Base-by-base conservation (phyloP, 2,888 invertebrate genomes). In the Napeogenes inachia region DNA sequence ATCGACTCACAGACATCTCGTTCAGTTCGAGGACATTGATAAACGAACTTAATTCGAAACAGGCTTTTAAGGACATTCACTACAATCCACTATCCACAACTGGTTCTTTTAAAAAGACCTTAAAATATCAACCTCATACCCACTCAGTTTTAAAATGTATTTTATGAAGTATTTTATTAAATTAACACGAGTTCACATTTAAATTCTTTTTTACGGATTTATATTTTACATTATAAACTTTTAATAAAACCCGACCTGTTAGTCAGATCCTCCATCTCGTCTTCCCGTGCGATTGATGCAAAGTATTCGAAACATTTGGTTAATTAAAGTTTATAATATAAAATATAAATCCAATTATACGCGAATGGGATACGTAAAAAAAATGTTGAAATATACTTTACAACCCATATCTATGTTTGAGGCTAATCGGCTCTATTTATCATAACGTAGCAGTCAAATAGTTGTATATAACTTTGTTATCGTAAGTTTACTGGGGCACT, bases 401-500 rank as follows among this genome's bases (percentile, higher is more conserved):
- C 12, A 8, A 45, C n/a, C 59, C 8, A 10, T 42, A 42, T 10
- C 8, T 42, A 3, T 42, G 8, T 42, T 42, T 42, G 5, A 3
- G 3, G 38, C 2, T 12, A 42, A 42, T 42, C 42, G 2, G 10
- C 12, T 2, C 42, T 12, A 42, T 42, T 42, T 12, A 42, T 42
- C 42, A 10, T 42, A 8, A 42, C 10, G 10, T 10, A 42, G 3
- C 10, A 10, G 8, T 42, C 3, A 10, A 10, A 69, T 74, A 65
- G 68, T 61, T 69, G 64, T 73, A 71, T 71, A 67, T 70, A 67
- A 67, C 67, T 69, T 75, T 77, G 78, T 79, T 78, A 69, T 69
- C 68, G 69, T 42, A 50, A 57, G 72, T 72, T 76, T 76, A 76
- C 66, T 77, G 66, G 77, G 74, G 71, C 76, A 79, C 75, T 79